These are phyloP conservation scores for Rhopilema esculentum DNA, from an alignment of 30 jellyfish, hydroid and myxozoan genomes.

Conservation along the genomic window DNA sequence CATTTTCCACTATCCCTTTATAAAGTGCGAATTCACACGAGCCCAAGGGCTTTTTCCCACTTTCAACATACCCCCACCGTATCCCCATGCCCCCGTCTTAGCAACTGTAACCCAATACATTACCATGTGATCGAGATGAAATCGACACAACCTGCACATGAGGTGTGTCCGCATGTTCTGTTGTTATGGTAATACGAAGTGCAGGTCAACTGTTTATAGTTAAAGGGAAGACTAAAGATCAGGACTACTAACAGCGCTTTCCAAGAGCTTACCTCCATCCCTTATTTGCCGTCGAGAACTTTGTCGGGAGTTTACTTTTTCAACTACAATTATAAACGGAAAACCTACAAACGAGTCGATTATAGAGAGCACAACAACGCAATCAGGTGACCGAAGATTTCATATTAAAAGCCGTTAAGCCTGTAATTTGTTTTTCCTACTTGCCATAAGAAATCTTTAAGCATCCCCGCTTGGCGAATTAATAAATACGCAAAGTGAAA, in stretches of 20 bases:
- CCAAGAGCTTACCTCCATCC: no score
- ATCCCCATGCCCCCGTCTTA: neutral
- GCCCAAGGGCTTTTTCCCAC: neutral
- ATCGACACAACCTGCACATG: neutral
- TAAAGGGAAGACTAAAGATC: neutral
- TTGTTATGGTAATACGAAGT: neutral
- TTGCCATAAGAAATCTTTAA: neutral
- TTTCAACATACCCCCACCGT: neutral
- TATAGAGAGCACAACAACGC: neutral
- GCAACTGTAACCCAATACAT: neutral
- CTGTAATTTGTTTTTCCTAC: constrained; percentile 15
- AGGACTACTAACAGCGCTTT: no score
- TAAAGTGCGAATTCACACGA: no score
- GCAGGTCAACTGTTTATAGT: neutral
- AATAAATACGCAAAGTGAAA: constrained; percentile 27
- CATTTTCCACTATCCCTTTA: no score
- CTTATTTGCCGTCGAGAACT: no score
- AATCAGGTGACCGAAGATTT: neutral
- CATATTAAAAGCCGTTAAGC: neutral
- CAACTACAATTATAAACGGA: neutral
- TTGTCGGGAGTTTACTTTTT: neutral
- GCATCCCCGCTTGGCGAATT: constrained; percentile 35
- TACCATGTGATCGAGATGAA: neutral
- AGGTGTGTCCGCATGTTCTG: neutral
- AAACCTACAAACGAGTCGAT: neutral